Percentiles rank a stretch among this genome's conserved stretches.
Evolutionary conservation across 2,797 vertebrate species (phyloP).

Genomic region (Astyanax mexicanus): DNA sequence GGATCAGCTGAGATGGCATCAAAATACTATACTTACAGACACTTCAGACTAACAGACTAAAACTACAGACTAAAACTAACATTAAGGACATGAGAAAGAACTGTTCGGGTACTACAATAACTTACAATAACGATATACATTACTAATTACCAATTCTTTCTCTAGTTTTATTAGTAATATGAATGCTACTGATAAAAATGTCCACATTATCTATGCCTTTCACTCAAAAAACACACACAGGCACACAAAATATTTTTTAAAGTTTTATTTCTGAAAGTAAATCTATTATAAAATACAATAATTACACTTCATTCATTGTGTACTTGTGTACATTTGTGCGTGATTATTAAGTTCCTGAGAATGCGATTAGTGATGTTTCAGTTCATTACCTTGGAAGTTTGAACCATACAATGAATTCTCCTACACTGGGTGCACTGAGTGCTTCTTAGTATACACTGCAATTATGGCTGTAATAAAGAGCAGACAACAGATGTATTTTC

Average conservation of each 20-base stretch:
- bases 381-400: too few species aligned
- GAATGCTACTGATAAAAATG: not conserved
- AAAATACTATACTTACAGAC: too few species aligned
- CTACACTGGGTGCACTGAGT: constrained; percentile 32
- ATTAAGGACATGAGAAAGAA: too few species aligned
- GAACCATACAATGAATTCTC: constrained; percentile 19
- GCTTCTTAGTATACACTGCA: not conserved
- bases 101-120: too few species aligned
- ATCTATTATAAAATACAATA: not conserved
- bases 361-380: constrained; percentile 21
- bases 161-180: not conserved
- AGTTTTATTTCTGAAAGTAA: constrained; percentile 2
- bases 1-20: too few species aligned
- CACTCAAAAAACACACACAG: not conserved
- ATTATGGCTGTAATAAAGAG: not conserved
- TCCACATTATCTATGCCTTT: not conserved
- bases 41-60: too few species aligned
- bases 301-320: constrained; percentile 40
- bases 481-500: not conserved
- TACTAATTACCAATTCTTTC: too few species aligned
- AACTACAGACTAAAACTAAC: too few species aligned
- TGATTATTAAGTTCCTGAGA: constrained; percentile 39
- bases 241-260: not conserved
- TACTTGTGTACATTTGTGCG: constrained; percentile 34
- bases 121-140: too few species aligned